Evolutionary conservation across 2,797 vertebrate species (phyloP), one percentile per base, ranked within the genome.

Genomic region (Propithecus perrieri): DNA sequence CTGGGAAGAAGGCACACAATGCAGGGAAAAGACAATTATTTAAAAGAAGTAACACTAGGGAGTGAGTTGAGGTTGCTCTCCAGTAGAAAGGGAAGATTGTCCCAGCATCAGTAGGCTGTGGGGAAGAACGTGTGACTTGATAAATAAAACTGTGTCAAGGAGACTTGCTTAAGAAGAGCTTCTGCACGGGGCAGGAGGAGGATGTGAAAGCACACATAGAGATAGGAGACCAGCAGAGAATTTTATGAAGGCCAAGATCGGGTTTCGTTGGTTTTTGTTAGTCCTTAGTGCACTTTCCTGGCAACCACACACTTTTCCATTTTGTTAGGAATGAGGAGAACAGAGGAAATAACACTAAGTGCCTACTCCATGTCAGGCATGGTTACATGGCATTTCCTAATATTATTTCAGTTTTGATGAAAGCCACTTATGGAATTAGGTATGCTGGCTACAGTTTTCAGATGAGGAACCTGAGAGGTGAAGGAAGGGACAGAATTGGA

Each of bases 101-200:
- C 72, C 46, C 17, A 13, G 59, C 30, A 22, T 72, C 85, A 69
- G 75, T 59, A 65, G 84, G 57, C 79, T 93, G 87, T 41, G 33
- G 46, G 84, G 84, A 89, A 87, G 96, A 94, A 48, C 1, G 20
- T 79, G n/a, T 26, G 71, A 72, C 71, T 93, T 89, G 92, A 84
- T 93, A 89, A 94, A 41, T 85, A 57, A 89, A 69, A 71, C 28
- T 78, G 71, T 94, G 76, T 94, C 91, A 88, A 92, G 80, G 93
- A 76, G 93, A 81, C 71, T 85, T 78, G 46, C 57, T 53, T 14
- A 43, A 26, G 33, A 43, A 26, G 33, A 24, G 57, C 78, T 91
- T 87, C 67, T 38, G 78, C 85, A 76, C 59, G 30, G 41, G 65
- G 55, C n/a, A 80, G 78, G 8, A 67, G 89, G 61, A 94, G 50